Conservation (phyloP, 2,113 vertebrate genomes). For the Periophthalmus modestus region DNA sequence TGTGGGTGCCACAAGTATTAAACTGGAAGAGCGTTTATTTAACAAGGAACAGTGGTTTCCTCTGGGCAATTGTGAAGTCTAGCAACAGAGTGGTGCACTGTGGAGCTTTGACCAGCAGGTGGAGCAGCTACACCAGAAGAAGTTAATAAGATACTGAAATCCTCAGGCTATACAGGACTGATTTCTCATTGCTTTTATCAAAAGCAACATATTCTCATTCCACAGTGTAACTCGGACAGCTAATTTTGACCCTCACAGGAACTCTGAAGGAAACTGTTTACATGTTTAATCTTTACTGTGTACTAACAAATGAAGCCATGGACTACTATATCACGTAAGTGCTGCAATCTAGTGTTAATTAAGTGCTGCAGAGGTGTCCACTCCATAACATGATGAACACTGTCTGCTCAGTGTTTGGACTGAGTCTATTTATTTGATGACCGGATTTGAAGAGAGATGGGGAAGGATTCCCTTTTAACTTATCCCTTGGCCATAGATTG, state of each 20-base stretch:
- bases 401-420: not conserved
- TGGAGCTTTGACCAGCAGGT: constrained; percentile 38
- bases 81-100: constrained; percentile 24
- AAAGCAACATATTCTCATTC: constrained; percentile 9
- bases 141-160: not conserved
- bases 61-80: constrained; percentile 78
- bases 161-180: constrained; percentile 4
- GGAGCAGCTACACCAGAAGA: constrained; percentile 25
- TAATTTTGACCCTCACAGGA: constrained; percentile 33
- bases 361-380: not conserved
- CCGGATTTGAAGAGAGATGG: too few relatives aligned
- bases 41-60: constrained; percentile 82
- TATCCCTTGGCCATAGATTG: too few relatives aligned
- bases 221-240: not conserved
- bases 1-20: constrained; percentile 81
- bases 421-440: too few relatives aligned
- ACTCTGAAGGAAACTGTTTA: constrained; percentile 24
- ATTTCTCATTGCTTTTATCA: constrained; percentile 20
- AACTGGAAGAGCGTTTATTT: constrained; percentile 69
- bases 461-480: too few relatives aligned
- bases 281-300: not conserved
- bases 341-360: not conserved
- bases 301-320: constrained; percentile 29
- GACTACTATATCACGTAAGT: not conserved
- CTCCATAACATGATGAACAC: not conserved